A percentile compares a stretch with the other conserved stretches of the same genome.
Conservation (phyloP, 1,140 invertebrate species). For the Metaphire vulgaris region DNA sequence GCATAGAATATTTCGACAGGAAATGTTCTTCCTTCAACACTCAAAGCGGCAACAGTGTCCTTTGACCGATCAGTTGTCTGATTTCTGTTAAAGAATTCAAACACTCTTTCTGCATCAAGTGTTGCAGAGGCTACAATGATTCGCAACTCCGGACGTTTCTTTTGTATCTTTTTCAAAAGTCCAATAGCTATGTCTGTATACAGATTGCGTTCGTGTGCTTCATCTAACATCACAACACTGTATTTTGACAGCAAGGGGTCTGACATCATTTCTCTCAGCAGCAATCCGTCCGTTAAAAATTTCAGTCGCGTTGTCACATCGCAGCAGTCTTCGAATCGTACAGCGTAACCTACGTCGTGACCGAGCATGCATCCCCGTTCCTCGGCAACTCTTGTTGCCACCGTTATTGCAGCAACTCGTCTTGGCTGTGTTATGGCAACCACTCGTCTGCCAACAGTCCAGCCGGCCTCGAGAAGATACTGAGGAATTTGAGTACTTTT, state of each 20-base stretch:
- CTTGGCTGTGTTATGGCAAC: slow-evolving; percentile 87
- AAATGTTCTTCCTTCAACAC: slow-evolving; percentile 79
- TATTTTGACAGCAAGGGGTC: slow-evolving; percentile 87
- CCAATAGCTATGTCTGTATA: slow-evolving; percentile 91
- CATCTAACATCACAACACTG: slow-evolving; percentile 84
- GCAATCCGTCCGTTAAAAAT: slow-evolving; percentile 92
- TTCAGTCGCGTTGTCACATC: slow-evolving; percentile 72
- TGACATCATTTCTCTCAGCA: slow-evolving; percentile 86
- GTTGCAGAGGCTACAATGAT: slow-evolving; percentile 91
- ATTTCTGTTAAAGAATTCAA: slow-evolving; percentile 56
- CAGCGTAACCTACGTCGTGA: slow-evolving; percentile 81
- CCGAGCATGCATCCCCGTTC: slow-evolving; percentile 74
- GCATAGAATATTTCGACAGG: slow-evolving; percentile 81
- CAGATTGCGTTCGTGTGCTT: slow-evolving; percentile 88
- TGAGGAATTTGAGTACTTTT: slow-evolving; percentile 93
- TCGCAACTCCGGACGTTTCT: slow-evolving; percentile 72
- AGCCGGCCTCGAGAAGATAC: slow-evolving; percentile 86
- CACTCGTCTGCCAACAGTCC: slow-evolving; percentile 58
- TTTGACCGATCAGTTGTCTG: slow-evolving; percentile 48
- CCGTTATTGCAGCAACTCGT: slow-evolving; percentile 77
- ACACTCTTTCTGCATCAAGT: slow-evolving; percentile 73
- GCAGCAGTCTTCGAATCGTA: slow-evolving; percentile 79
- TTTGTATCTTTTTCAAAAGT: slow-evolving; percentile 77
- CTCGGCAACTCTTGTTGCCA: slow-evolving; percentile 82
- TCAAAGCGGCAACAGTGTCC: slow-evolving; percentile 74